Conservation (phyloP, 2,888 invertebrate genomes). For the Brachyopa scutellaris region DNA sequence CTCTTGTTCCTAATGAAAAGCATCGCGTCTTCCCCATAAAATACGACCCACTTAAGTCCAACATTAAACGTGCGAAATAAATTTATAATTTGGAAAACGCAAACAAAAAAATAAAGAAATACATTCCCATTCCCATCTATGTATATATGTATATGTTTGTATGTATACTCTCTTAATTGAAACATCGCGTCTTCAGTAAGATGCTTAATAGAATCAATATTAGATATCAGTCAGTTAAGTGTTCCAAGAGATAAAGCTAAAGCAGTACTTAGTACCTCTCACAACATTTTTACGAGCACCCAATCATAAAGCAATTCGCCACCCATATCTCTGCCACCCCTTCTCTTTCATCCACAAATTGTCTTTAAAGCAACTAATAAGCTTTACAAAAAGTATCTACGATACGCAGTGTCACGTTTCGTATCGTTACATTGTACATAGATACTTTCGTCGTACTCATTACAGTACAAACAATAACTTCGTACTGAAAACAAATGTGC, state of each 20-base stretch:
- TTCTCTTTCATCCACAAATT: neutral
- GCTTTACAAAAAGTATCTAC: slow-evolving; percentile 37
- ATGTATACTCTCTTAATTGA: slow-evolving; percentile 34
- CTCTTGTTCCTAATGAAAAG: neutral
- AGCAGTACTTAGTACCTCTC: slow-evolving; percentile 16
- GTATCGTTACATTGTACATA: slow-evolving; percentile 21
- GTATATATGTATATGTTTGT: too few species aligned
- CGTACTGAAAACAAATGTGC: slow-evolving; percentile 51
- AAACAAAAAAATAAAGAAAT: neutral
- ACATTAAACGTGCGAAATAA: slow-evolving; percentile 4
- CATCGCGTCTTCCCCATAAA: neutral
- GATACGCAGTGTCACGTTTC: slow-evolving; percentile 32
- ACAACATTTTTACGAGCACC: slow-evolving; percentile 32
- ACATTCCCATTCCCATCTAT: neutral
- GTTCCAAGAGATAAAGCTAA: slow-evolving; percentile 30
- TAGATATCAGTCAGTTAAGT: slow-evolving; percentile 32
- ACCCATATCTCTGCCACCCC: neutral
- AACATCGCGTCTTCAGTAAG: slow-evolving; percentile 23
- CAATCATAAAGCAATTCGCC: slow-evolving; percentile 30
- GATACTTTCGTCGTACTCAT: slow-evolving; percentile 41
- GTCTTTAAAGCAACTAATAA: slow-evolving; percentile 32
- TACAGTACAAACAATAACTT: slow-evolving; percentile 62
- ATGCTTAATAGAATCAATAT: slow-evolving; percentile 34
- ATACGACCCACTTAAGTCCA: too few species aligned
- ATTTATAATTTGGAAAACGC: slow-evolving; percentile 5